These are phyloP conservation scores for Coptodon bakossiorum DNA, from an alignment of 2,113 vertebrate species.

Conservation along the genomic window DNA sequence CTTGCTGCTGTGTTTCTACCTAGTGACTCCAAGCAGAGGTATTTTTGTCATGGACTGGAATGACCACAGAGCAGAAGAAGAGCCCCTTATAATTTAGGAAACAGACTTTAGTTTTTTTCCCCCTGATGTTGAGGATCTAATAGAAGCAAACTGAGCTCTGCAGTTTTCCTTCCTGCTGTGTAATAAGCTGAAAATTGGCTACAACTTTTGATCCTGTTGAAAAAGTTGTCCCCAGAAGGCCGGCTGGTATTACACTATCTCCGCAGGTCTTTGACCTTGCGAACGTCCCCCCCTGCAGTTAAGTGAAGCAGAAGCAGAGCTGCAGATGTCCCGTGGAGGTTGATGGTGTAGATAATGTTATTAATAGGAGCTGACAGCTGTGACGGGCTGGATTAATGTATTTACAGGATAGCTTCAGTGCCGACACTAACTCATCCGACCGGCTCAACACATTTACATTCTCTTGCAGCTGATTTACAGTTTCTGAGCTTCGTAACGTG, in stretches of 20 bases:
- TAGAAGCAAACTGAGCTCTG: not conserved
- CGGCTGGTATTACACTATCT: too few relatives aligned
- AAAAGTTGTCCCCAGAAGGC: not conserved
- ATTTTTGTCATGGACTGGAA: not conserved
- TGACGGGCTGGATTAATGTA: slow-evolving; percentile 1
- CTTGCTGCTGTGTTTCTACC: not conserved
- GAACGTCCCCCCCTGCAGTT: not conserved
- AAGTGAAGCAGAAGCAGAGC: not conserved
- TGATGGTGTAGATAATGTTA: slow-evolving; percentile 11
- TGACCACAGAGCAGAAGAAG: not conserved
- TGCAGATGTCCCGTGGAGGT: slow-evolving; percentile 13
- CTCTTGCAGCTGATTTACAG: not conserved
- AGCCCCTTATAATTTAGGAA: not conserved
- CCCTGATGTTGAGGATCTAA: not conserved
- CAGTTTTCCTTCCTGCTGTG: not conserved
- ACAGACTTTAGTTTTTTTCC: not conserved
- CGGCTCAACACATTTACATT: not conserved
- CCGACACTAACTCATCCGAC: not conserved
- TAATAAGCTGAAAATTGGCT: not conserved
- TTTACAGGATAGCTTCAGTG: not conserved
- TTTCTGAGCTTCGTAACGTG: not conserved
- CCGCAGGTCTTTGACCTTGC: not conserved
- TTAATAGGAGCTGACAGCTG: slow-evolving; percentile 39
- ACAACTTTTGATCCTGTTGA: not conserved
- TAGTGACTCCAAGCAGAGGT: not conserved